A percentile compares a stretch with the other conserved stretches of the same genome.
Evolutionary conservation across 2,113 vertebrate genomes (phyloP).

Genomic region (Callocephalon fimbriatum): DNA sequence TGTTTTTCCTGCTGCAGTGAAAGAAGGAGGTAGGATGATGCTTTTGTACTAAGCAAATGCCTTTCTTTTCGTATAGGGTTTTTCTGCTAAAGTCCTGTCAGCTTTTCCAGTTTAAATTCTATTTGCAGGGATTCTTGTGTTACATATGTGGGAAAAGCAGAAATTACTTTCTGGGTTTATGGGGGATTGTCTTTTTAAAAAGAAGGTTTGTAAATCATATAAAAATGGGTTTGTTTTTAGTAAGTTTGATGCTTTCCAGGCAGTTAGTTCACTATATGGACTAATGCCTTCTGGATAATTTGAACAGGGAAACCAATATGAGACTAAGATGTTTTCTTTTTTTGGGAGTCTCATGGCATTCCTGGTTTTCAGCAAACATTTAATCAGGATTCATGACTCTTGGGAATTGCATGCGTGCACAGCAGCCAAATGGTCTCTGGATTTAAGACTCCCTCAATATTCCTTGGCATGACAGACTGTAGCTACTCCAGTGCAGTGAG

Average conservation of each 20-base stretch:
- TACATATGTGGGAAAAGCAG: background rate
- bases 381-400: background rate
- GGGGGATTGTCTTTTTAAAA: background rate
- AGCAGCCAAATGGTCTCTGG: background rate
- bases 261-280: background rate
- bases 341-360: background rate
- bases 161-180: background rate
- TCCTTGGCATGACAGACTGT: background rate
- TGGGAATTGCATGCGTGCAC: background rate
- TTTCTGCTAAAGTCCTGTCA: background rate
- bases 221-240: background rate
- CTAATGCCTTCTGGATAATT: background rate
- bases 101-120: background rate
- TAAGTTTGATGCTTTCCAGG: background rate
- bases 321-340: background rate
- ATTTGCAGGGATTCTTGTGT: background rate
- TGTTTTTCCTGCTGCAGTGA: background rate
- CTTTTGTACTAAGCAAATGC: background rate
- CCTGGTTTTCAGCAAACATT: constrained; percentile 1
- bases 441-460: background rate
- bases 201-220: background rate
- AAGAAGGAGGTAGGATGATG: background rate
- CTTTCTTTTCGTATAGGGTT: background rate
- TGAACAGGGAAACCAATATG: background rate
- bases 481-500: background rate